Base-by-base conservation (phyloP, 2,113 vertebrate genomes). In the Heptranchias perlo region DNA sequence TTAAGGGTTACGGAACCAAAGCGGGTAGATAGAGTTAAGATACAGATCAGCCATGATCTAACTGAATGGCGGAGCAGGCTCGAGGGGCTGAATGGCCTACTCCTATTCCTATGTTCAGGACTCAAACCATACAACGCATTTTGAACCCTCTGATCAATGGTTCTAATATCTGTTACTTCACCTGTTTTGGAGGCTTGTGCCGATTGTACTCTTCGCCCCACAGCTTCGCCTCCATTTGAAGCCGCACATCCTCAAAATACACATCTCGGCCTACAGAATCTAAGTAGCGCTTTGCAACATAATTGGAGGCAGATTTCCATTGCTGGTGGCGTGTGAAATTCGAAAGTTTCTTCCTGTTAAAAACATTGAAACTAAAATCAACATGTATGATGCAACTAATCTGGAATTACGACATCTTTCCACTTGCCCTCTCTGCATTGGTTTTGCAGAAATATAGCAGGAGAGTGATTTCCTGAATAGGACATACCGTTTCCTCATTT, bases 201-300 rank as follows among this genome's bases (percentile, higher is more conserved):
- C 99, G 97, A 96, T 99, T 99, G 97, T 98, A 99, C 93, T 99
- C 99, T 92, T 99, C 98, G 39, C 99, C 99, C 99, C 99, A 99
- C 94, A 99, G 98, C 96, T 99, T 99, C 96, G 99, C 99, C 96
- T 99, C 99, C 99, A 99, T 99, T 96, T 99, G 99, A 61, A 99
- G 98, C 96, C 98, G 97, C 8, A 99, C 99, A 49, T 99, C 99
- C 96, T 99, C 99, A 96, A 99, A 99, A 98, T 99, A 99, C 94
- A 99, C 99, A 0, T 97, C 97, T 96, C 98, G 98, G 96, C 97
- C 97, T 96, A 99, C 99, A 0, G 97, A 97, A 97, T 99, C 98
- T 94, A 99, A 98, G 97, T 99, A 99, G 1, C 98, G 96, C 96
- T 99, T 99, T 16, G 99, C 97, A 96, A 99, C 99, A 0, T 99